Percentiles rank a stretch among this genome's conserved stretches.
phyloP scores from a whole-genome alignment of 2,113 vertebrate genomes.

The Haplotaxodon microlepis region DNA sequence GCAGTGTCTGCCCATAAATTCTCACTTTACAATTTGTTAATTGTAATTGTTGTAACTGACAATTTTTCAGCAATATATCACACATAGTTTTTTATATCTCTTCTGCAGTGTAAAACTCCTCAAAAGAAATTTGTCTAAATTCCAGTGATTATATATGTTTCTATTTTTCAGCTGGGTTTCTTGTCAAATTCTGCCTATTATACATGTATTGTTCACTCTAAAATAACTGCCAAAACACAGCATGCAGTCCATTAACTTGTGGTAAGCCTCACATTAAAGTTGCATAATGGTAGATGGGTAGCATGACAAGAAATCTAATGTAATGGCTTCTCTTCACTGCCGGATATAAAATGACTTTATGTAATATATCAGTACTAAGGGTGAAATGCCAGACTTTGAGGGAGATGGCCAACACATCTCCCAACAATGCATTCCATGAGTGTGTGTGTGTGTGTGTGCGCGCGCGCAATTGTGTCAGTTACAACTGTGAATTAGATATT shows the following conservation, averaged over 20 bases:
- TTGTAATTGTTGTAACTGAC: not conserved
- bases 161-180: slow-evolving; percentile 9
- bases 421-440: slow-evolving; percentile 1
- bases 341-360: slow-evolving; percentile 58
- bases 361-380: slow-evolving; percentile 45
- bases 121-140: not conserved
- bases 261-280: slow-evolving; percentile 64
- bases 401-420: not conserved
- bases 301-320: slow-evolving; percentile 50
- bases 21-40: not conserved
- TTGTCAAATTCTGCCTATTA: slow-evolving; percentile 39
- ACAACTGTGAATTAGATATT: not conserved
- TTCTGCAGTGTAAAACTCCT: not conserved
- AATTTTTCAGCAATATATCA: not conserved
- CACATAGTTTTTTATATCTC: not conserved
- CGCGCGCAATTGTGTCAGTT: not conserved
- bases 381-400: slow-evolving; percentile 15
- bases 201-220: slow-evolving; percentile 43
- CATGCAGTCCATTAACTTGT: slow-evolving; percentile 59
- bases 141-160: slow-evolving; percentile 20
- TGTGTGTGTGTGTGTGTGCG: not conserved
- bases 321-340: slow-evolving; percentile 54
- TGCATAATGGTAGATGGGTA: slow-evolving; percentile 59
- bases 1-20: not conserved
- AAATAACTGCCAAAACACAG: slow-evolving; percentile 66